Conservation (phyloP, 2,113 vertebrate species). For the Galbula dea region DNA sequence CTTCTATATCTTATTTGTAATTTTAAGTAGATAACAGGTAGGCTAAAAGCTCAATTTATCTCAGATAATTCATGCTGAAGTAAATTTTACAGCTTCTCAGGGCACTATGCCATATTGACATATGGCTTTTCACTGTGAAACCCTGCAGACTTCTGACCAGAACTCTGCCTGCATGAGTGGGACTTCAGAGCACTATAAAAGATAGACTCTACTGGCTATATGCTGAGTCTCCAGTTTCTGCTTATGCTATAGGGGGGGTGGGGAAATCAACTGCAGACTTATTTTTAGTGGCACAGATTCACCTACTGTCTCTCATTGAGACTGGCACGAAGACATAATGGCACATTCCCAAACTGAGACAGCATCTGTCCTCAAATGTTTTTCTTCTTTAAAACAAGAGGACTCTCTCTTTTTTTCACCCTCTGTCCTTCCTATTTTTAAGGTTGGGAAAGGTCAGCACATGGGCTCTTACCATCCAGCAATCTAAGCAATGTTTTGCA, state of each 20-base stretch:
- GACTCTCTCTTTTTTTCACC: not conserved
- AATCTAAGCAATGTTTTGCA: not conserved
- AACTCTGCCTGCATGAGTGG: not conserved
- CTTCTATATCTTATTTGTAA: not conserved
- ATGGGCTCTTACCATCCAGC: not conserved
- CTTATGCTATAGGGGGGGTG: not conserved
- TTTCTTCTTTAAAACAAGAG: not conserved
- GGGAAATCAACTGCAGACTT: not conserved
- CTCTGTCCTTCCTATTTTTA: not conserved
- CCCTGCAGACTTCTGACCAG: not conserved
- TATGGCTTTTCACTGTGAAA: not conserved
- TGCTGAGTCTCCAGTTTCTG: not conserved
- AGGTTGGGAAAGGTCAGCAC: not conserved
- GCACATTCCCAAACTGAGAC: not conserved
- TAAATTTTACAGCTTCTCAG: not conserved
- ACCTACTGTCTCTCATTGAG: not conserved
- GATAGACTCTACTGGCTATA: not conserved
- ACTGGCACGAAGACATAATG: not conserved
- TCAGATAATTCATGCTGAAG: not conserved
- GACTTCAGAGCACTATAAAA: not conserved
- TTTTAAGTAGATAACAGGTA: not conserved
- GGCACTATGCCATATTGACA: not conserved
- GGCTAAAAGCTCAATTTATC: not conserved
- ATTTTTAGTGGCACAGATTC: slow-evolving; percentile 1
- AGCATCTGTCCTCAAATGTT: not conserved